Conservation (phyloP, 2,888 invertebrate genomes). For the Eubasilissa splendida region DNA sequence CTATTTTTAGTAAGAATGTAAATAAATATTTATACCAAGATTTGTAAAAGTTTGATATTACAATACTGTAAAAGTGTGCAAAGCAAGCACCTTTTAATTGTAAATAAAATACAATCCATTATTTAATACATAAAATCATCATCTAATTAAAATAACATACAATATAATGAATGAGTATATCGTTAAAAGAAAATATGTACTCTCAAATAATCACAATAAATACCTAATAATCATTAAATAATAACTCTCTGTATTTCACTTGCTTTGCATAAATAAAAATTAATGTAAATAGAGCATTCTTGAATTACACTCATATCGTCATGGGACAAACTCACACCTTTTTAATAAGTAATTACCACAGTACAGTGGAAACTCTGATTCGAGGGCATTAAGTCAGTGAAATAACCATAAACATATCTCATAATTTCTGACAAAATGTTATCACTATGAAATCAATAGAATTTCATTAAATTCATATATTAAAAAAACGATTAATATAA, state of each 20-base stretch:
- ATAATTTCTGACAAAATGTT: background rate
- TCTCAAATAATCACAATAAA: background rate
- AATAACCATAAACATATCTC: background rate
- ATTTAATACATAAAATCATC: too few species aligned
- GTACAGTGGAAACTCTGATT: background rate
- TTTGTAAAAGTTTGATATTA: conserved; percentile 36
- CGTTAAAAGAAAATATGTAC: background rate
- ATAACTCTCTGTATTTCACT: background rate
- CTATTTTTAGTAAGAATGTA: conserved; percentile 36
- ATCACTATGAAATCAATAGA: background rate
- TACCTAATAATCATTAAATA: background rate
- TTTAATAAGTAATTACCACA: conserved; percentile 1
- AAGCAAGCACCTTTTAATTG: conserved; percentile 12
- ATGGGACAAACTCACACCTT: background rate
- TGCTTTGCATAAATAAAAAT: conserved; percentile 25
- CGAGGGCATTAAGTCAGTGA: too few species aligned
- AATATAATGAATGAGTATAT: too few species aligned
- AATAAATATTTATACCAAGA: conserved; percentile 32
- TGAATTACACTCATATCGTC: background rate
- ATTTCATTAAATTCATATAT: background rate
- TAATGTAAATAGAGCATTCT: background rate
- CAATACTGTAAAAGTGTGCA: background rate
- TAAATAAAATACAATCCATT: too few species aligned
- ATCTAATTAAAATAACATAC: too few species aligned
- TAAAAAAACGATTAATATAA: background rate